Conservation (phyloP, 1,140 invertebrate genomes). For the Proales similis region DNA sequence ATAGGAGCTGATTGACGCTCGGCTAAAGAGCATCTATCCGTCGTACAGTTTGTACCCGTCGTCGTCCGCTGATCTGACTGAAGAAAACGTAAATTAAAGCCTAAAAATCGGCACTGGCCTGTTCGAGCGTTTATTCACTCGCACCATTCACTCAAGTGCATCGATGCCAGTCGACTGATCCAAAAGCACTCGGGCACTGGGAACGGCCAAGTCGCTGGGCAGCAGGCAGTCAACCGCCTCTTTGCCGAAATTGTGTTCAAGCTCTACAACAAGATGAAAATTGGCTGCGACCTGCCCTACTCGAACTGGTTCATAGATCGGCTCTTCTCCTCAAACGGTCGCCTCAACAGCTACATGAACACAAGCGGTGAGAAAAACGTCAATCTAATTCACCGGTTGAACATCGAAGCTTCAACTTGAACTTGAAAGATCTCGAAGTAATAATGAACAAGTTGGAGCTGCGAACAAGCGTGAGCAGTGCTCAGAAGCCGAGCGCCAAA, state of each 20-base stretch:
- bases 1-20: too few relatives aligned
- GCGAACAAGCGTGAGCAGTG: too few relatives aligned
- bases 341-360: not conserved
- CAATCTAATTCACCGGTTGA: too few relatives aligned
- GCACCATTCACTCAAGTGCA: slow-evolving; percentile 13
- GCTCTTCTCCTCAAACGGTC: slow-evolving; percentile 7
- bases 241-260: slow-evolving; percentile 19
- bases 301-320: slow-evolving; percentile 34
- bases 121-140: too few relatives aligned
- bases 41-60: too few relatives aligned
- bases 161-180: not conserved
- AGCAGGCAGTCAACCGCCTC: not conserved
- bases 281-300: slow-evolving; percentile 29
- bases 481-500: too few relatives aligned
- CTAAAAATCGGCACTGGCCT: too few relatives aligned
- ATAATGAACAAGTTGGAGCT: slow-evolving; percentile 2
- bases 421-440: slow-evolving; percentile 5
- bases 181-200: not conserved
- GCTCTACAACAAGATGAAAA: slow-evolving; percentile 24
- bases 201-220: not conserved
- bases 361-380: not conserved
- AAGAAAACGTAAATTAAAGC: too few relatives aligned
- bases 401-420: not conserved
- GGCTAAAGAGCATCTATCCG: too few relatives aligned
- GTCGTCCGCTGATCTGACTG: too few relatives aligned